These are phyloP conservation scores for Drosophila dunni DNA, from an alignment of 1,140 invertebrate genomes.

Conservation along the genomic window DNA sequence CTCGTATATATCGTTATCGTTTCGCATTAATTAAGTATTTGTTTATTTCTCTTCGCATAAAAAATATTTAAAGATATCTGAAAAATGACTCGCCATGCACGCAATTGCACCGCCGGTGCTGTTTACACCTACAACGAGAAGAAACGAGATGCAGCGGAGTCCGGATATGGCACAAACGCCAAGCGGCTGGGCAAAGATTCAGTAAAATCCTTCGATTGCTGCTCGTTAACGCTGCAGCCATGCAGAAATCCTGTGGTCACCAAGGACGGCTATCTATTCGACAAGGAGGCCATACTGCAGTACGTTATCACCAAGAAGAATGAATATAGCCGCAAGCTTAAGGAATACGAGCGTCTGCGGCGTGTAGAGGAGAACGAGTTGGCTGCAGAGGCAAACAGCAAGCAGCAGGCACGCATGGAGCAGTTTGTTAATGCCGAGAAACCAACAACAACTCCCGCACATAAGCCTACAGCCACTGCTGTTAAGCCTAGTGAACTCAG, in stretches of 20 bases:
- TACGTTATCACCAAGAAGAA: conserved; percentile 98
- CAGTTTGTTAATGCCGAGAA: conserved; percentile 89
- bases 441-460: conserved; percentile 63
- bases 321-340: conserved; percentile 94
- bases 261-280: conserved; percentile 97
- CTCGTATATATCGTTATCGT: conserved; percentile 1
- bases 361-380: conserved; percentile 89
- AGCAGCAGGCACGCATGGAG: conserved; percentile 89
- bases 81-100: conserved; percentile 96
- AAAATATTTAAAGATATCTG: background rate
- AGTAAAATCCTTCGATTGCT: conserved; percentile 99
- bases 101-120: conserved; percentile 98
- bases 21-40: conserved; percentile 8
- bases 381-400: conserved; percentile 79
- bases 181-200: conserved; percentile 95
- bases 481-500: conserved; percentile 26
- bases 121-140: conserved; percentile 99
- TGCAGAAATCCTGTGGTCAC: conserved; percentile 84
- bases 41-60: background rate
- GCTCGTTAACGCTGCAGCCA: conserved; percentile 97
- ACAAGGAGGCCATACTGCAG: conserved; percentile 98
- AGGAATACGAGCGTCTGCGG: conserved; percentile 96
- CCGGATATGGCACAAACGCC: conserved; percentile 94
- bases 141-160: conserved; percentile 96
- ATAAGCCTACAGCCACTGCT: conserved; percentile 43